phyloP scores from a whole-genome alignment of 2,888 invertebrate genomes.

The Gryllus longicercus region DNA sequence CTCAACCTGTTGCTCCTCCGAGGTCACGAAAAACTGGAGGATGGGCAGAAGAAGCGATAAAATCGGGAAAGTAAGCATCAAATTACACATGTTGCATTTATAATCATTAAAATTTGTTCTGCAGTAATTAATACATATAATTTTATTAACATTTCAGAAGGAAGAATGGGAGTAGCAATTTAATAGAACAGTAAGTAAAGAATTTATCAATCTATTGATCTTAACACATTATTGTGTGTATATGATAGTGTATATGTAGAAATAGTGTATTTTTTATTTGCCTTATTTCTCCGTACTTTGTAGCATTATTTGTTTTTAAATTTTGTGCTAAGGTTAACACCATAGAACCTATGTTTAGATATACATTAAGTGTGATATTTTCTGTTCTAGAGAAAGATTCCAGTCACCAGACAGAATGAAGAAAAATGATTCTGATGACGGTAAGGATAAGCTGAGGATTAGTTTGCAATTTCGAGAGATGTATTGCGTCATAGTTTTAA shows the following conservation, averaged over 20 bases:
- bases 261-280: no score
- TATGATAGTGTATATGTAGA: no score
- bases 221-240: no score
- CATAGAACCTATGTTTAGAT: no score
- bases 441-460: slow-evolving; percentile 38
- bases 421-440: slow-evolving; percentile 51
- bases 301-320: no score
- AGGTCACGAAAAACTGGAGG: slow-evolving; percentile 56
- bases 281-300: no score
- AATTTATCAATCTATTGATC: no score
- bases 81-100: slow-evolving; percentile 36
- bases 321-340: no score
- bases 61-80: slow-evolving; percentile 45
- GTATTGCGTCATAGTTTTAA: no score
- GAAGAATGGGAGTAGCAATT: slow-evolving; percentile 43
- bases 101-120: slow-evolving; percentile 31
- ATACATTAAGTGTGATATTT: not conserved
- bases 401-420: slow-evolving; percentile 45
- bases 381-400: slow-evolving; percentile 53
- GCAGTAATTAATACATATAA: slow-evolving; percentile 43
- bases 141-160: slow-evolving; percentile 43
- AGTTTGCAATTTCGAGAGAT: no score
- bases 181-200: slow-evolving; percentile 56
- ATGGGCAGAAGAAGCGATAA: slow-evolving; percentile 59
- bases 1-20: slow-evolving; percentile 31